Conservation (phyloP, 2,888 invertebrate species). For the Lithophane leautieri region DNA sequence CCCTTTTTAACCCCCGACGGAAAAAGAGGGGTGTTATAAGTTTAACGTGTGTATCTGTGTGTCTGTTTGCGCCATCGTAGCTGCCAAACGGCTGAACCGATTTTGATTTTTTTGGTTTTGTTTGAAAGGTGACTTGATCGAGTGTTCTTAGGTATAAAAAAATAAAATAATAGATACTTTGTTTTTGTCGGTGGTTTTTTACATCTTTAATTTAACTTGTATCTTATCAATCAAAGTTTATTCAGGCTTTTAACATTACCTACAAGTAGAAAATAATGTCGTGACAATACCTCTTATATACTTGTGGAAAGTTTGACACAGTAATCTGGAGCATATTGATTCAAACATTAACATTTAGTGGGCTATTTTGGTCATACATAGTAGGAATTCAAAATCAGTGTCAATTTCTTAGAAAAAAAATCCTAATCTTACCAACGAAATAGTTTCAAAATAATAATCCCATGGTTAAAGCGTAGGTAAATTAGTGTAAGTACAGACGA, state of each 20-base stretch:
- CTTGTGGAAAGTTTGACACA: background rate
- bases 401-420: conserved; percentile 16
- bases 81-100: too few species aligned
- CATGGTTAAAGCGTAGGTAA: background rate
- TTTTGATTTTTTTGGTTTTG: too few species aligned
- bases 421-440: background rate
- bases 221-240: background rate
- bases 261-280: background rate
- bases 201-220: too few species aligned
- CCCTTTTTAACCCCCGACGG: too few species aligned
- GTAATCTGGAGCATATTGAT: background rate
- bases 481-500: conserved; percentile 5
- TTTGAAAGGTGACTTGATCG: too few species aligned
- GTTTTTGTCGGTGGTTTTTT: too few species aligned
- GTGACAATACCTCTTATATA: conserved; percentile 20
- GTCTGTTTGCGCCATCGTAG: too few species aligned
- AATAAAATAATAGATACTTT: too few species aligned
- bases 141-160: too few species aligned
- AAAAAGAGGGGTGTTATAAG: too few species aligned
- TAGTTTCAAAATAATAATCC: background rate
- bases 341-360: background rate
- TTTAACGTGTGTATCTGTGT: too few species aligned
- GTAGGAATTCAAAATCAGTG: conserved; percentile 5
- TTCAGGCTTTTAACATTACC: background rate
- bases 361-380: background rate